Percentiles rank a stretch among this genome's conserved stretches.
These are phyloP conservation scores for Iguana delicatissima DNA, from an alignment of 2,797 vertebrate genomes.

Conservation along the genomic window DNA sequence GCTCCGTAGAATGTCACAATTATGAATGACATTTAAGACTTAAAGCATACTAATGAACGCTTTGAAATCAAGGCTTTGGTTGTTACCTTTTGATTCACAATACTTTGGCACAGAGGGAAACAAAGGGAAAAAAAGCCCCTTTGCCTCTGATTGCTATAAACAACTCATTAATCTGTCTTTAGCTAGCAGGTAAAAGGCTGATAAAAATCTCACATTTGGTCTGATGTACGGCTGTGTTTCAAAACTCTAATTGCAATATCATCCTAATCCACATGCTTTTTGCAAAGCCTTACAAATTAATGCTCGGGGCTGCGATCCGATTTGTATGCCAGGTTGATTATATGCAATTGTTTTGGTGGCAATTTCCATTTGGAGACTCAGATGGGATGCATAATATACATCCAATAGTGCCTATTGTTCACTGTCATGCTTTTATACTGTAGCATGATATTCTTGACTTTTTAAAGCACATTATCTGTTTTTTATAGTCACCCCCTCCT, in stretches of 20 bases:
- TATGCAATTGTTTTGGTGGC: constrained; percentile 19
- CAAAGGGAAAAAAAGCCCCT: neutral
- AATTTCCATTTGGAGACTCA: constrained; percentile 38
- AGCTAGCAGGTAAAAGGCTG: constrained; percentile 21
- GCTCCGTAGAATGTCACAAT: neutral
- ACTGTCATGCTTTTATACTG: neutral
- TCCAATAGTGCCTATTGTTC: constrained; percentile 25
- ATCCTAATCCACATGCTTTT: constrained; percentile 52
- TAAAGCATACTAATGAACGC: neutral
- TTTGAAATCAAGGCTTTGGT: neutral
- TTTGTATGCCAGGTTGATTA: constrained; percentile 44
- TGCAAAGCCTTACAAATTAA: neutral
- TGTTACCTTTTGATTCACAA: neutral
- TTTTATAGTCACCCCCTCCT: neutral
- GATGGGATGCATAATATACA: constrained; percentile 5
- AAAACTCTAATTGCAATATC: neutral
- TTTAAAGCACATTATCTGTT: constrained; percentile 26
- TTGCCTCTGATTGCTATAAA: constrained; percentile 55
- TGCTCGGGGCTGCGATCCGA: constrained; percentile 31
- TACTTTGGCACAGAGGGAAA: constrained; percentile 25
- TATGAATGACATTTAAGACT: neutral
- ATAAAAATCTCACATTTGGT: constrained; percentile 28
- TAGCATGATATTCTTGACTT: constrained; percentile 13
- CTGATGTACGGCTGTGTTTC: constrained; percentile 28
- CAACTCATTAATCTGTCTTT: constrained; percentile 45